phyloP scores from a whole-genome alignment of 2,888 invertebrate species.

The Mythimna pallens region DNA sequence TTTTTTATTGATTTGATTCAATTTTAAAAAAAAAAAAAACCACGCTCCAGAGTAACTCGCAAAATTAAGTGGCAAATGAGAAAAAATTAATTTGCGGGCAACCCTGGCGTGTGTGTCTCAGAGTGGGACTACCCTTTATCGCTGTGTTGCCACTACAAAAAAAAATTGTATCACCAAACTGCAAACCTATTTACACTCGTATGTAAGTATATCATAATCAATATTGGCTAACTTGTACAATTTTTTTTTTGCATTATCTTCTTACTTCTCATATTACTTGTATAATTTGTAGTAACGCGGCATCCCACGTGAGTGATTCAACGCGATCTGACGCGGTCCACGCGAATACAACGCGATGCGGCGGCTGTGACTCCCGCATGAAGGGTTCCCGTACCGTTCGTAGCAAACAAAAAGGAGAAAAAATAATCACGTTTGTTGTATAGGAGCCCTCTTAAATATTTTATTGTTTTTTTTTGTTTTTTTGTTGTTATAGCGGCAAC shows the following conservation, averaged over 20 bases:
- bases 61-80: background rate
- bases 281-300: slow-evolving; percentile 29
- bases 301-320: no score
- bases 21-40: background rate
- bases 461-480: no score
- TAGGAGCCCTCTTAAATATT: no score
- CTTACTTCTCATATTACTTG: slow-evolving; percentile 42
- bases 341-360: no score
- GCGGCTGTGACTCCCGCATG: no score
- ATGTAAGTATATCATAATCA: slow-evolving; percentile 14
- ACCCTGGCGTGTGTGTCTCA: background rate
- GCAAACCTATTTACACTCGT: background rate
- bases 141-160: slow-evolving; percentile 12
- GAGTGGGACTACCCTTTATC: background rate
- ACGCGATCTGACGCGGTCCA: no score
- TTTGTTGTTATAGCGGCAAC: no score
- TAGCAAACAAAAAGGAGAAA: no score
- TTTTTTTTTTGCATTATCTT: slow-evolving; percentile 18
- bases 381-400: no score
- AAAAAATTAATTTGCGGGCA: background rate
- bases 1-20: slow-evolving; percentile 6
- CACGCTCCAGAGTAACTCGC: background rate
- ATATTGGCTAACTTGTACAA: slow-evolving; percentile 49
- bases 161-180: slow-evolving; percentile 34
- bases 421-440: no score